phyloP scores from a whole-genome alignment of 2,888 invertebrate genomes.

The Lamellibrachia columna region DNA sequence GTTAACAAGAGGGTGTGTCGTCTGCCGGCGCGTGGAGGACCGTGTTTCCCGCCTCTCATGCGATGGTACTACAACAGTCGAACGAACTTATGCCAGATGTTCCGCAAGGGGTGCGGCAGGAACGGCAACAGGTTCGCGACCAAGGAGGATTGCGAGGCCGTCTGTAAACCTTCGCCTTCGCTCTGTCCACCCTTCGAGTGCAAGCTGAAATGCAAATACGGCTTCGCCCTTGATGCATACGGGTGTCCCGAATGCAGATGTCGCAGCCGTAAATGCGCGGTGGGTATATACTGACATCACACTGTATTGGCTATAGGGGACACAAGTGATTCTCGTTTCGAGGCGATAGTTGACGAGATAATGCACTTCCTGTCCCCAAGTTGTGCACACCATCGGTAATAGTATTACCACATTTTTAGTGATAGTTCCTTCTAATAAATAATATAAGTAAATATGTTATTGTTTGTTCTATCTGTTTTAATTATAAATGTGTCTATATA shows the following conservation, averaged over 20 bases:
- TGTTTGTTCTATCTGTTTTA: no score
- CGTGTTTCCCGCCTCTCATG: neutral
- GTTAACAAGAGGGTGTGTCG: neutral
- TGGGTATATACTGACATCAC: neutral
- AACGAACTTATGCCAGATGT: neutral
- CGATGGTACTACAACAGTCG: neutral
- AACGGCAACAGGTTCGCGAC: neutral
- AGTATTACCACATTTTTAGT: no score
- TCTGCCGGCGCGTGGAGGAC: neutral
- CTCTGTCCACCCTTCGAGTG: neutral
- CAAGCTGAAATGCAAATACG: neutral
- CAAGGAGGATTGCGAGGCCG: neutral
- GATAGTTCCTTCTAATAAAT: no score
- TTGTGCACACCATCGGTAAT: no score
- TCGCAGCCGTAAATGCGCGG: neutral
- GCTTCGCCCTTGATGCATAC: neutral
- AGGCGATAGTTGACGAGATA: no score
- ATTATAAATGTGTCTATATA: no score
- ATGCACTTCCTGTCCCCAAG: no score
- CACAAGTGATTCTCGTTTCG: no score
- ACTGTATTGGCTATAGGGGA: neutral
- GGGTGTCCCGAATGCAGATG: neutral
- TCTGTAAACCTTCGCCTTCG: neutral
- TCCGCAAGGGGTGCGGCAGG: neutral
- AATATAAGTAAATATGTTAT: no score